A percentile compares a stretch with the other conserved stretches of the same genome.
Evolutionary conservation across 2,113 vertebrate species (phyloP).

Genomic region (Aegithalos caudatus): DNA sequence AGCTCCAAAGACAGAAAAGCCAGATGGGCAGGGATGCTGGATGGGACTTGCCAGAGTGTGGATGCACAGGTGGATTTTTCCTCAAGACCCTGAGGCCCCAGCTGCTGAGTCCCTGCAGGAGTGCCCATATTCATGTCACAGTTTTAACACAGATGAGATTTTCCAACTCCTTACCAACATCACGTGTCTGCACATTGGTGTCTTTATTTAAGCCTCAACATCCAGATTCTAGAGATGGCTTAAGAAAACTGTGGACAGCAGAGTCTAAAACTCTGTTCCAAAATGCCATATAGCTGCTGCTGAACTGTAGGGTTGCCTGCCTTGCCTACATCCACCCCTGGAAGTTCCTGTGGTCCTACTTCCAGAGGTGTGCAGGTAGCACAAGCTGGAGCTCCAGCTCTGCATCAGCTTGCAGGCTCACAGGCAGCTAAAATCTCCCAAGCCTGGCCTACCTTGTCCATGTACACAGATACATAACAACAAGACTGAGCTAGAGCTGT

Average conservation of each 20-base stretch:
- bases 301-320: background rate
- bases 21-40: background rate
- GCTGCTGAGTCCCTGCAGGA: background rate
- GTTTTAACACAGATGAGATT: background rate
- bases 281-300: background rate
- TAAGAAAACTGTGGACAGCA: background rate
- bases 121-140: accelerated
- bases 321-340: background rate
- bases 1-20: background rate
- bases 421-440: background rate
- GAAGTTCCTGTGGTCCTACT: background rate
- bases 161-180: background rate
- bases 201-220: background rate
- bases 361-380: accelerated
- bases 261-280: background rate
- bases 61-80: background rate
- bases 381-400: accelerated
- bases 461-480: accelerated
- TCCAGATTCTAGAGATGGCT: background rate
- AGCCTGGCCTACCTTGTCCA: accelerated
- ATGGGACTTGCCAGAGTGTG: background rate
- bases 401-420: background rate
- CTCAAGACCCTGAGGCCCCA: background rate
- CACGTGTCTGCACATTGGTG: accelerated
- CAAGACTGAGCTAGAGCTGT: background rate